Evolutionary conservation across 2,113 vertebrate species (phyloP).

Genomic region (Ammospiza caudacuta): DNA sequence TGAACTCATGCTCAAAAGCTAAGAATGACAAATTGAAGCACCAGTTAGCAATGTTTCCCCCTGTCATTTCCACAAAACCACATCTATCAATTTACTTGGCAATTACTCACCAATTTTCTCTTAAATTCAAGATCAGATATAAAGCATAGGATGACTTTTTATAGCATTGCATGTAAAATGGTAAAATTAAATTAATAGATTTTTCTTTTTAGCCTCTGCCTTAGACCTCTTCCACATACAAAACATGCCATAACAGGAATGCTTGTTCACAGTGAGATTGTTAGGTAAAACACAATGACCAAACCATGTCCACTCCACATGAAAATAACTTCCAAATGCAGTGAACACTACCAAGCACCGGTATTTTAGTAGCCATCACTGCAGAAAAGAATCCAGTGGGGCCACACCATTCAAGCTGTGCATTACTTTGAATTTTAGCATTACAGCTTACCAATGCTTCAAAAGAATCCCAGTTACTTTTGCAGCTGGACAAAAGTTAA

Average conservation of each 20-base stretch:
- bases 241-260: not conserved
- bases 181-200: not conserved
- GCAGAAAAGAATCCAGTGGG: not conserved
- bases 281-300: not conserved
- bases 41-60: not conserved
- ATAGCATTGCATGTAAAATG: not conserved
- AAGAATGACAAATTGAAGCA: not conserved
- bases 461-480: not conserved
- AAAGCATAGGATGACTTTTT: not conserved
- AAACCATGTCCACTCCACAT: rapidly evolving
- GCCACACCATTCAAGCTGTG: not conserved
- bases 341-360: not conserved
- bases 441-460: not conserved
- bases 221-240: not conserved
- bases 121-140: not conserved
- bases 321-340: not conserved
- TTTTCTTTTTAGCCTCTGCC: not conserved
- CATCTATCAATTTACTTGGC: not conserved
- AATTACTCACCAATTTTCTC: not conserved
- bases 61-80: not conserved
- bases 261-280: not conserved
- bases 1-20: not conserved
- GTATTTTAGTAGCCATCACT: not conserved
- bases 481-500: not conserved
- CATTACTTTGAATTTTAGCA: not conserved